A percentile compares a stretch with the other conserved stretches of the same genome.
These are phyloP conservation scores for Esox niger DNA, from an alignment of 2,113 vertebrate genomes.

Conservation along the genomic window DNA sequence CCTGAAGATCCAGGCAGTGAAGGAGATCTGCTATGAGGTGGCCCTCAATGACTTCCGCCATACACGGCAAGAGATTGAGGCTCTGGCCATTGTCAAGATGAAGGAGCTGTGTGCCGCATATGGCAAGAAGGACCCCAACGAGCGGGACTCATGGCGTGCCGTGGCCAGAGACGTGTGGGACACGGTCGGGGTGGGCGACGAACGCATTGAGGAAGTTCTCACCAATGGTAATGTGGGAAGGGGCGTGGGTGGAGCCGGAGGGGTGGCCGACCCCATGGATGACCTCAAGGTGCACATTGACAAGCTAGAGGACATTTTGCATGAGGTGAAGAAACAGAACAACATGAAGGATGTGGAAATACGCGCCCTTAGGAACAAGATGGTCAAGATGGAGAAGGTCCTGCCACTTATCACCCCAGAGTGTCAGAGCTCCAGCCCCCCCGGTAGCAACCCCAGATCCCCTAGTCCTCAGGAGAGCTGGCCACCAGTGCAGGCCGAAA, in stretches of 20 bases:
- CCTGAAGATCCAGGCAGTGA: conserved; percentile 98
- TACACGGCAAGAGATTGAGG: conserved; percentile 96
- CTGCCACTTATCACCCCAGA: conserved; percentile 88
- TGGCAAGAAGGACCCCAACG: conserved; percentile 95
- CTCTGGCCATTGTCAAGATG: conserved; percentile 97
- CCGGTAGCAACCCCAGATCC: conserved; percentile 19
- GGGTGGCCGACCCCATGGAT: conserved; percentile 80
- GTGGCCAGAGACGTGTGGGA: conserved; percentile 98
- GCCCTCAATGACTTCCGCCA: conserved; percentile 97
- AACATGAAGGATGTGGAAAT: conserved; percentile 98
- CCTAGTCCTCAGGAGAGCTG: conserved; percentile 57
- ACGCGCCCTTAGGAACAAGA: conserved; percentile 89
- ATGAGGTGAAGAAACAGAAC: conserved; percentile 98
- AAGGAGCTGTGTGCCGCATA: conserved; percentile 95
- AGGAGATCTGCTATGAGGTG: conserved; percentile 98
- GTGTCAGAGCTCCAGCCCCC: conserved; percentile 38
- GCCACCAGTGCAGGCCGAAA: conserved; percentile 41
- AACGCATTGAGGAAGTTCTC: conserved; percentile 88
- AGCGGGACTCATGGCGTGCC: conserved; percentile 93
- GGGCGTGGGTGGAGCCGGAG: not conserved
- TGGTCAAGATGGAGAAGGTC: conserved; percentile 98
- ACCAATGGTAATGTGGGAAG: conserved; percentile 46
- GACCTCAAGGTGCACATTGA: conserved; percentile 96
- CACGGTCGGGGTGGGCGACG: conserved; percentile 94
- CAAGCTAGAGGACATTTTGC: conserved; percentile 94